Evolutionary conservation across 2,888 invertebrate species (phyloP), one percentile per base, ranked within the genome.

Genomic region (Leptarthrus brevirostris): DNA sequence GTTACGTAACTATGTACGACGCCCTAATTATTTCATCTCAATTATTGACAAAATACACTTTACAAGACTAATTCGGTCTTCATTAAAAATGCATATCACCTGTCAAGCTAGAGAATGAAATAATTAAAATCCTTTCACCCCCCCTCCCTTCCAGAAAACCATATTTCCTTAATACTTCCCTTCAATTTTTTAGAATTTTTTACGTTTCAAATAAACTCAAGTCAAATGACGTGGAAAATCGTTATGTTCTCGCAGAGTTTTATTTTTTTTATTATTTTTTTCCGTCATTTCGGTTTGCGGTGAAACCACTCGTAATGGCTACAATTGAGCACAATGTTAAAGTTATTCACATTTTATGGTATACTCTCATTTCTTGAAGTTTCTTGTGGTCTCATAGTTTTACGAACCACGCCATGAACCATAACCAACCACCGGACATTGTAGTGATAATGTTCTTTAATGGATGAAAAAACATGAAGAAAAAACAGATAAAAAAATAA

Each of bases 401-500:
- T 61, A 40, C 61, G 40, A 10, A 20, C 36, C 61, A 18, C 4
- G 36, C 61, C 40, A 18, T 36, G 22, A 20, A 40, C 61, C 61
- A 12, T 18, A 40, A 36, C 61, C 61, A 36, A 18, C 40, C 14
- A 20, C 61, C 40, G 61, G 61, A 61, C 61, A 61, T 40, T 61
- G 61, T 61, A 40, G 61, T 61, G 61, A 61, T 61, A 61, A 61
- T 61, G 61, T 61, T 61, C 40, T 20, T 40, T 61, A 61, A 61
- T 61, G 61, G 61, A 61, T 22, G 56, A 20, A 26, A 22, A 36
- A 40, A 5, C 40, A n/a, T 36, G 36, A 61, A 61, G 36, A 30
- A 8, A 8, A 3, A 30, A 30, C 34, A 20, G 16, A 12, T n/a
- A 61, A 61, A 61, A 30, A 30, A 30, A 40, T 14, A 47, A 30